phyloP scores from a whole-genome alignment of 2,113 vertebrate species.

The Corythoichthys intestinalis region DNA sequence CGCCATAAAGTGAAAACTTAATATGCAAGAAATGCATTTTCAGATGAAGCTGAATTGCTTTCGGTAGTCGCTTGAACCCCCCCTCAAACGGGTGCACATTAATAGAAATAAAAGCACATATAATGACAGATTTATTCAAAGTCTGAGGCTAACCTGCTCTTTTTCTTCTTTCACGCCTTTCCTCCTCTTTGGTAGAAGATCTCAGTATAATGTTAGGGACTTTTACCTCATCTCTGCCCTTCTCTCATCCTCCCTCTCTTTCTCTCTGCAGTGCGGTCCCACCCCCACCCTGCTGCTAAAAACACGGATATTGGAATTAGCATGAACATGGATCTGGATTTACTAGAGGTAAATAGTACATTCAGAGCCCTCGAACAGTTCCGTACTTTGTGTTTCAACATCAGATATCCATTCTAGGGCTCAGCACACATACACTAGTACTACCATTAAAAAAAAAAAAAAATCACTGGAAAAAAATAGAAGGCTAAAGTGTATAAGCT shows the following conservation, averaged over 20 bases:
- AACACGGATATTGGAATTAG: constrained; percentile 47
- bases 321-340: constrained; percentile 49
- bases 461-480: no score
- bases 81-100: background rate
- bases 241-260: constrained; percentile 12
- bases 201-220: constrained; percentile 21
- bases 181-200: background rate
- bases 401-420: no score
- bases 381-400: no score
- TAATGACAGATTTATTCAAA: constrained; percentile 25
- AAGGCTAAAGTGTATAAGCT: no score
- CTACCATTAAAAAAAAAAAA: no score
- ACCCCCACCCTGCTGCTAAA: constrained; percentile 62
- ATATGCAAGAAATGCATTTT: background rate
- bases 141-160: constrained; percentile 20
- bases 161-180: constrained; percentile 31
- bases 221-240: constrained; percentile 2
- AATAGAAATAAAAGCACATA: constrained; percentile 33
- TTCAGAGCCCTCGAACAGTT: background rate
- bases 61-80: background rate
- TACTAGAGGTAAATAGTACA: constrained; percentile 17
- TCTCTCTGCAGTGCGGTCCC: constrained; percentile 65
- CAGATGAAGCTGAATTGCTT: background rate
- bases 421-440: no score
- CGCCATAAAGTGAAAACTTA: background rate